Percentiles rank a stretch among this genome's conserved stretches.
Conservation (phyloP, 2,888 invertebrate species). For the Synanthedon tipuliformis region DNA sequence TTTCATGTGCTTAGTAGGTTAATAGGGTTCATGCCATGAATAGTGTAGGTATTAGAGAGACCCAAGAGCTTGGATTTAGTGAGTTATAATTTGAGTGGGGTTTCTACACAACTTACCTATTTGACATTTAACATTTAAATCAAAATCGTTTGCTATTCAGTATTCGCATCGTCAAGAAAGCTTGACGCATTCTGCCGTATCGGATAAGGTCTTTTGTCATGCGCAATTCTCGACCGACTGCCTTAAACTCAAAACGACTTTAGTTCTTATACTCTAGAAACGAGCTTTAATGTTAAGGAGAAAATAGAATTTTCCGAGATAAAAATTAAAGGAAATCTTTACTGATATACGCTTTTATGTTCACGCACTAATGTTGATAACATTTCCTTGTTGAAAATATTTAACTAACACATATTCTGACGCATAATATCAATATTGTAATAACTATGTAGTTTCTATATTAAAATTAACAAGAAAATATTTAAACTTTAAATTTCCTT, state of each 20-base stretch:
- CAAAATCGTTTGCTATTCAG: slow-evolving; percentile 21
- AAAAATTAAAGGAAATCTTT: too few relatives aligned
- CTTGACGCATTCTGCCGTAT: slow-evolving; percentile 44
- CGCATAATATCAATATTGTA: too few relatives aligned
- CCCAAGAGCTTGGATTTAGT: slow-evolving; percentile 2
- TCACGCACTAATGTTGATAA: too few relatives aligned
- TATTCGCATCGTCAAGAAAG: slow-evolving; percentile 28
- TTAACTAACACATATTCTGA: too few relatives aligned
- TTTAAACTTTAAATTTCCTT: too few relatives aligned
- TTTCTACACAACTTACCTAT: slow-evolving; percentile 42
- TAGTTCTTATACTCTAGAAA: slow-evolving; percentile 9
- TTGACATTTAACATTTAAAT: slow-evolving; percentile 12
- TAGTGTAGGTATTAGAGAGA: slow-evolving; percentile 4
- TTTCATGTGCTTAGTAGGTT: slow-evolving; percentile 11
- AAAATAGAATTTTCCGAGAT: not conserved
- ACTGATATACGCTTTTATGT: too few relatives aligned
- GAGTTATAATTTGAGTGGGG: slow-evolving; percentile 13
- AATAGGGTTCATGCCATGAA: slow-evolving; percentile 5
- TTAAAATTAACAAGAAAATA: too few relatives aligned
- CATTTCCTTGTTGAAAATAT: too few relatives aligned
- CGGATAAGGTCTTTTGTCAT: slow-evolving; percentile 27
- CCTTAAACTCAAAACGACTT: slow-evolving; percentile 20
- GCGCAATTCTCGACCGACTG: slow-evolving; percentile 31
- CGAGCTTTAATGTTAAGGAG: not conserved
- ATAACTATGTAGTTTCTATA: too few relatives aligned